phyloP scores from a whole-genome alignment of 2,888 invertebrate species.

The Sesamia inferens region DNA sequence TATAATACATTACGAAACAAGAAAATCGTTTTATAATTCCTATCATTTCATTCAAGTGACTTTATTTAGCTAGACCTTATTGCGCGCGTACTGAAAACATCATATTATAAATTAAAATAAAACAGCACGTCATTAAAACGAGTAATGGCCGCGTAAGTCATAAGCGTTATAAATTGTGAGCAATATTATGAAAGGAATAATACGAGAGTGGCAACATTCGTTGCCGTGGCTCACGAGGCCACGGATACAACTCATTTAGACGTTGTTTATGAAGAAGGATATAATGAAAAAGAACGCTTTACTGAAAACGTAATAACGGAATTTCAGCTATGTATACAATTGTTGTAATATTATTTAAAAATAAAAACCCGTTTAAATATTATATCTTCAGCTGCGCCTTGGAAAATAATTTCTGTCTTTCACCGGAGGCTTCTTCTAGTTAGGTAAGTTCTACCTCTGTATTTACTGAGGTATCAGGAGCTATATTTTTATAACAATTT shows the following conservation, averaged over 20 bases:
- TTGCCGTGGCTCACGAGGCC: conserved; percentile 51
- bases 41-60: conserved; percentile 5
- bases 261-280: conserved; percentile 70
- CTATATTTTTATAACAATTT: too few relatives aligned
- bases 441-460: background rate
- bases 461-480: background rate
- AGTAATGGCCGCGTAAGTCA: conserved; percentile 64
- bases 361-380: conserved; percentile 17
- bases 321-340: conserved; percentile 43
- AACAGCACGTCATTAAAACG: conserved; percentile 70
- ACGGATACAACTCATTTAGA: conserved; percentile 68
- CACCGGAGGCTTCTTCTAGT: background rate
- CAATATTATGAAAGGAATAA: conserved; percentile 71
- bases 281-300: conserved; percentile 67
- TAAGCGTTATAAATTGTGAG: conserved; percentile 71
- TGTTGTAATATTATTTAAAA: conserved; percentile 22
- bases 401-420: conserved; percentile 12
- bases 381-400: conserved; percentile 15
- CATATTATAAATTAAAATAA: conserved; percentile 38
- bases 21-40: background rate
- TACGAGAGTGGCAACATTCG: conserved; percentile 64
- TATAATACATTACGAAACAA: too few relatives aligned
- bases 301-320: conserved; percentile 64
- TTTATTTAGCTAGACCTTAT: conserved; percentile 17
- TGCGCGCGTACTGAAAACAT: conserved; percentile 11